Percentiles rank a stretch among this genome's conserved stretches.
Evolutionary conservation across 1,140 invertebrate species (phyloP).

Genomic region (Drosophila sp.): DNA sequence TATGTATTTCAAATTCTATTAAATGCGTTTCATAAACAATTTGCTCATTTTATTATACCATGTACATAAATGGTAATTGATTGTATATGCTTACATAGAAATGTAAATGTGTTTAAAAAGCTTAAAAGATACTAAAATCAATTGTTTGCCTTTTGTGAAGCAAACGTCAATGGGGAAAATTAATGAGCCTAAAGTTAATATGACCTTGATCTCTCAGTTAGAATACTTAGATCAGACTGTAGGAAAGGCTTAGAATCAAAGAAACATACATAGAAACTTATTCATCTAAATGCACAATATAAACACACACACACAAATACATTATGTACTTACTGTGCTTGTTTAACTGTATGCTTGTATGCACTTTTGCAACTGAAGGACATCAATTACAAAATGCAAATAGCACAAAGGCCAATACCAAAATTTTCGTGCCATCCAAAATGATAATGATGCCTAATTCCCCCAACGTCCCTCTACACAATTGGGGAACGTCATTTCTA

Average conservation of each 20-base stretch:
- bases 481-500: background rate
- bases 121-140: no score
- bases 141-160: no score
- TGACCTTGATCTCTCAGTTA: no score
- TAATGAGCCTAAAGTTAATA: background rate
- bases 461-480: no score
- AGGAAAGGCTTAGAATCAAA: background rate
- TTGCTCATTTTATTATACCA: no score
- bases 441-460: background rate
- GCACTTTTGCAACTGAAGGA: background rate
- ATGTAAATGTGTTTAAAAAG: no score
- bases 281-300: background rate
- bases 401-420: background rate
- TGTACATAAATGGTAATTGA: no score
- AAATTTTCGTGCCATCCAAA: background rate
- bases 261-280: no score
- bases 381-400: constrained; percentile 7
- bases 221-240: background rate
- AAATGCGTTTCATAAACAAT: no score
- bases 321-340: background rate
- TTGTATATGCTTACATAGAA: no score
- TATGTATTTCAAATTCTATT: no score
- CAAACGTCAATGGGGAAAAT: background rate
- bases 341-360: background rate
- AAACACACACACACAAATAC: background rate